These are phyloP conservation scores for Dinoponera quadriceps DNA, from an alignment of 1,140 invertebrate genomes.

Conservation along the genomic window DNA sequence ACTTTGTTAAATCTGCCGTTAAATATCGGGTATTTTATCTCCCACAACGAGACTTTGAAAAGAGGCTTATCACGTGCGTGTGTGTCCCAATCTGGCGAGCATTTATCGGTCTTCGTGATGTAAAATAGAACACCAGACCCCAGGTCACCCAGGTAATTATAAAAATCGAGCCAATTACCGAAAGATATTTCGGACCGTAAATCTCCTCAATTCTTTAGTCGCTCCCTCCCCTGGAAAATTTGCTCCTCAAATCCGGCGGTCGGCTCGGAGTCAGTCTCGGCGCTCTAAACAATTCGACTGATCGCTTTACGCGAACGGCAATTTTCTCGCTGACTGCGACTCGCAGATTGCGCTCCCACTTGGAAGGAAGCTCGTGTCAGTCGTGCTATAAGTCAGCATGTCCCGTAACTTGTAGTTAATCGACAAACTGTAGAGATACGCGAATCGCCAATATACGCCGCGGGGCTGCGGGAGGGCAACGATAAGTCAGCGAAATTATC, in stretches of 20 bases:
- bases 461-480: constrained; percentile 19
- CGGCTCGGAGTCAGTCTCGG: background rate
- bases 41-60: constrained; percentile 15
- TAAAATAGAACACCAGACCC: background rate
- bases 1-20: constrained; percentile 51
- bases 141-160: no score
- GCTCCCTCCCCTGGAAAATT: background rate
- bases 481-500: constrained; percentile 76
- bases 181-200: background rate
- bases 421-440: constrained; percentile 51
- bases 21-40: constrained; percentile 38
- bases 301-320: constrained; percentile 16
- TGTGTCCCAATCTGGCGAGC: background rate
- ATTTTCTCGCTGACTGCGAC: constrained; percentile 47
- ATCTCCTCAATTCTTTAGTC: background rate
- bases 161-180: no score
- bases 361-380: constrained; percentile 26
- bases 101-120: background rate
- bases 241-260: background rate
- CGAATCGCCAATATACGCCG: constrained; percentile 2
- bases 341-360: constrained; percentile 38
- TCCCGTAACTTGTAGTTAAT: constrained; percentile 58
- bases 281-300: background rate
- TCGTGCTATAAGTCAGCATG: constrained; percentile 44
- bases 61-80: background rate